Evolutionary conservation across 2,888 invertebrate genomes (phyloP).

Genomic region (Pediacus dermestoides): DNA sequence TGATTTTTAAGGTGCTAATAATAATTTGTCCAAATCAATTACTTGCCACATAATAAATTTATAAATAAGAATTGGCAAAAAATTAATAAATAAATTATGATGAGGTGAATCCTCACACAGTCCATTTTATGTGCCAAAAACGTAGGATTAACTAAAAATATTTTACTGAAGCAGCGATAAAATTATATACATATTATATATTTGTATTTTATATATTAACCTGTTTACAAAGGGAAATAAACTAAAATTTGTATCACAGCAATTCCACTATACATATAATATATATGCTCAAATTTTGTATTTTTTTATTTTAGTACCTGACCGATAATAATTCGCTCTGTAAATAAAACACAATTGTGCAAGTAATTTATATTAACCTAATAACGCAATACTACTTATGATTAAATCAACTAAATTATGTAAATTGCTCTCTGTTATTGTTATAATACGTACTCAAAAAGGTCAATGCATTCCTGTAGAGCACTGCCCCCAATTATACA

Average conservation of each 20-base stretch:
- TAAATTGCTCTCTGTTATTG: too few relatives aligned
- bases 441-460: too few relatives aligned
- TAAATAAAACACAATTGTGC: too few relatives aligned
- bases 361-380: too few relatives aligned
- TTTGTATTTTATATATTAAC: background rate
- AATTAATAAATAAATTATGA: conserved; percentile 17
- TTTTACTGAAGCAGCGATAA: conserved; percentile 25
- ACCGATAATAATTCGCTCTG: too few relatives aligned
- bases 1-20: conserved; percentile 28
- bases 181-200: conserved; percentile 11
- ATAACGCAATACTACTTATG: too few relatives aligned
- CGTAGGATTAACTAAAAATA: conserved; percentile 25
- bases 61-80: conserved; percentile 23
- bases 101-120: conserved; percentile 21
- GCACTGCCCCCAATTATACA: too few relatives aligned
- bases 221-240: background rate
- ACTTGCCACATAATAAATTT: conserved; percentile 21
- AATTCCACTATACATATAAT: background rate
- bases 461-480: too few relatives aligned
- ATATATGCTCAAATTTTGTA: background rate
- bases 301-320: conserved; percentile 5
- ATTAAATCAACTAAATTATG: too few relatives aligned
- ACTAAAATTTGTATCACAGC: background rate
- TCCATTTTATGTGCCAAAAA: conserved; percentile 34
- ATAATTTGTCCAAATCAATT: conserved; percentile 25